Base-by-base conservation (phyloP, 37 sponge, comb jelly and placozoan genomes). In the Beroe forskalii region DNA sequence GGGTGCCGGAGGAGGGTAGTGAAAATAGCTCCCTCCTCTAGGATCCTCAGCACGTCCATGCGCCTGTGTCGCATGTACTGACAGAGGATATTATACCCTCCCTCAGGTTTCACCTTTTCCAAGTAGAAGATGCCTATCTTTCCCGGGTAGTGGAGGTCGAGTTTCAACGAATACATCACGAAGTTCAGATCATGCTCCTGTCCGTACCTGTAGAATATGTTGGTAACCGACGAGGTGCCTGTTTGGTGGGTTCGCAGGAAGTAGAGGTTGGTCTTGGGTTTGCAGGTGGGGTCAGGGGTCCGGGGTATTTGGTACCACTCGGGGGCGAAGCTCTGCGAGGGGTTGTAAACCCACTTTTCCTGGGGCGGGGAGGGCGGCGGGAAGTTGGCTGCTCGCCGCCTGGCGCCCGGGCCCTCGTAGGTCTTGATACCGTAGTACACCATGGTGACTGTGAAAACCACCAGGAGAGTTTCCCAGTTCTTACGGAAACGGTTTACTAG, bases 191-290 rank as follows among this genome's bases (percentile, higher is more conserved):
- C 40, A 20, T 72, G 75, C 39, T 72, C 75, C 20, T 72, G 23
- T 4, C 75, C 75, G 75, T 72, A 72, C 75, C 75, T 27, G 39
- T 72, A 72, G 75, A 72, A 72, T 4, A 72, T 72, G 39, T 72
- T 72, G 30, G 75, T 72, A 72, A 72, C 75, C 28, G 75, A 72
- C 1, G 75, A 72, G 2, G 75, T 72, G 8, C 75, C 75, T 8
- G 75, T 72, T 30, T 72, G 75, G 75, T 72, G 75, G 8, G 75
- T 72, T 8, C 75, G 38, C 32, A 72, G 75, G 40, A 72, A 72
- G 75, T 72, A 72, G 20, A 72, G 4, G 75, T 72, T 72, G 14
- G 2, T 35, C 33, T 72, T 72, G 22, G 40, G 38, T 35, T 20
- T 17, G 33, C 75, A 72, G 39, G 40, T 4, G 14, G 38, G 40